Conservation (phyloP, 2,113 vertebrate species). For the Podocnemis expansa region DNA sequence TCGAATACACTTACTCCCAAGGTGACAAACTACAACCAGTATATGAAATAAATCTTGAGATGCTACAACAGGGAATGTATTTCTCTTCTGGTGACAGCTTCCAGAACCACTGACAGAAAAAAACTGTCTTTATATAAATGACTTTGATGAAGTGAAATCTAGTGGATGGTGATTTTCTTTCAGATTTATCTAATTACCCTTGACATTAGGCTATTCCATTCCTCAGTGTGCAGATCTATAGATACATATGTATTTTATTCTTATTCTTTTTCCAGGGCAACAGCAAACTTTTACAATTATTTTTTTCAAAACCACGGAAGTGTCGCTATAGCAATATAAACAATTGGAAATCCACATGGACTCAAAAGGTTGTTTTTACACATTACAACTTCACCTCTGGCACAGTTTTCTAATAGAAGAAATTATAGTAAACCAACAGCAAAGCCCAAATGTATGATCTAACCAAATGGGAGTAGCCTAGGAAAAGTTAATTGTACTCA, state of each 20-base stretch:
- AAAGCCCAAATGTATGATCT: not conserved
- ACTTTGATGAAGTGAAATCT: not conserved
- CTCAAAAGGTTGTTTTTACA: not conserved
- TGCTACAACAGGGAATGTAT: not conserved
- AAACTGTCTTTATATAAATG: not conserved
- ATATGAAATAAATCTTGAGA: not conserved
- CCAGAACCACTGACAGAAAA: not conserved
- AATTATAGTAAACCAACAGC: not conserved
- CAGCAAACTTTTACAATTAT: not conserved
- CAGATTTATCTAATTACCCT: not conserved
- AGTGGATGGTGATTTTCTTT: not conserved
- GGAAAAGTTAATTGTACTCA: not conserved
- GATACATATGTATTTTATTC: not conserved
- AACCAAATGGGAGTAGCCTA: not conserved
- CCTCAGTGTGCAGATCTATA: not conserved
- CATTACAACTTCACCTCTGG: not conserved
- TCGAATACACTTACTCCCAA: not conserved
- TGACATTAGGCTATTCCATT: not conserved
- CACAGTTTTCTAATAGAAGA: not conserved
- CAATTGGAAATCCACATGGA: conserved; percentile 23
- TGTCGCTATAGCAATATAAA: conserved; percentile 34
- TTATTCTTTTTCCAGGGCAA: not conserved
- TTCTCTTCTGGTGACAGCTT: not conserved
- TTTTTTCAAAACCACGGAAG: conserved; percentile 16
- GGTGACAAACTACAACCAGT: not conserved